Evolutionary conservation across 2,113 vertebrate species (phyloP), one percentile per base, ranked within the genome.

Genomic region (Empidonax traillii): DNA sequence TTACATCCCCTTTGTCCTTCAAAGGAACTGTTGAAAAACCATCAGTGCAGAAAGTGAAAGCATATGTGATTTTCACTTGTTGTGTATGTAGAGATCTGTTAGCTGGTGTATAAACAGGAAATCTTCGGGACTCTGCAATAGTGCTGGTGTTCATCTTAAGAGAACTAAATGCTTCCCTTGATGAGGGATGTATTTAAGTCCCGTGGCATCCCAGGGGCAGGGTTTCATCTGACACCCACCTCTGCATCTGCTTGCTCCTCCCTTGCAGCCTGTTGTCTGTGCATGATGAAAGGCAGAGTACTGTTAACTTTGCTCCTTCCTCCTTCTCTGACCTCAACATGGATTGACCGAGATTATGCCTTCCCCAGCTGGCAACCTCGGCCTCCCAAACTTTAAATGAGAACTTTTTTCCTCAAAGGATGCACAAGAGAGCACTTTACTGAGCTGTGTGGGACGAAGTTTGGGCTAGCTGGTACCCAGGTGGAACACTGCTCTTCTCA

Each of bases 371-470:
- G 73, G 85, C 58, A 77, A 28, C 68, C 75, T 91, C 1, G 21
- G 86, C 81, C 71, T 92, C 93, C 90, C 96, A 94, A 51, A 89
- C 72, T 55, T 92, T 58, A 85, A 93, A 82, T 56, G 69, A 87
- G 66, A 90, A 83, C 51, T 44, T 69, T 69, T 66, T 31, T 56
- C 63, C 85, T 90, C 83, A 85, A 91, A 95, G 91, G 96, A 96
- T 97, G 96, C 95, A 96, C 96, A 87, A 94, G 90, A 96, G 91
- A 97, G 97, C 97, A 97, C 97, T 97, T 97, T 97, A 97, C 77
- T 86, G 87, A 94, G 89, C 93, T 95, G 84, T 90, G 67, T 87
- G 74, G 93, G 92, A 92, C 56, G 73, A 82, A 91, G 56, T 79
- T 87, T 79, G 81, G 59, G 74, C 67, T 74, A 13, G 61, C 39